Evolutionary conservation across 2,888 invertebrate genomes (phyloP), one percentile per base, ranked within the genome.

Genomic region (Chesias legatella): DNA sequence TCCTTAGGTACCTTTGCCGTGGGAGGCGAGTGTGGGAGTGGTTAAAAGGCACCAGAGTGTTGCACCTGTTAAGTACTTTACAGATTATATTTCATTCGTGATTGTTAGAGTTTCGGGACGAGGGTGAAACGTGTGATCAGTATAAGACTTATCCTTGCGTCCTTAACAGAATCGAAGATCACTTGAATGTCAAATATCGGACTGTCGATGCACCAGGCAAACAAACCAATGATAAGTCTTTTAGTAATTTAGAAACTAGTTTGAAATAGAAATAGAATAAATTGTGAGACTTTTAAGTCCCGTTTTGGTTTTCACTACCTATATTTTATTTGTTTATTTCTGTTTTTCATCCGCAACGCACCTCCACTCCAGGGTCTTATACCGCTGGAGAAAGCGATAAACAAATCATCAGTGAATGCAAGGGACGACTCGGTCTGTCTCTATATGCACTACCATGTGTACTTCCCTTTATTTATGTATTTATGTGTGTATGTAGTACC

Each of bases 1-100:
- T 88, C 88, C 88, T 81, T 88, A 88, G 86, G 88, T 88, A 81
- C 86, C 88, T 84, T 80, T 86, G 85, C 86, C 85, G 88, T 85
- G 85, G 86, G 85, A 83, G 75, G 74, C 84, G 79, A 80, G 82
- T 83, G 83, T 84, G 86, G 88, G 85, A 86, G 86, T 85, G 84
- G 79, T 84, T 82, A 86, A 88, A 88, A 88, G 85, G 82, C 86
- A 86, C 88, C 88, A 85, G 88, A 88, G 83, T 88, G 86, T 88
- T 85, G 86, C 86, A 88, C 88, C 88, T 75, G 88, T 88, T 88
- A 88, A 88, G 88, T 88, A 88, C 88, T 83, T 85, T 83, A 79
- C 73, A 80, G 80, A 85, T 84, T 85, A 66, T 86, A 81, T 84
- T 84, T 83, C 73, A 78, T 85, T 83, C 81, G 76, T 85, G 83